Percentiles rank a stretch among this genome's conserved stretches.
phyloP scores from a whole-genome alignment of 2,797 vertebrate species.

The Pipistrellus pipistrellus region DNA sequence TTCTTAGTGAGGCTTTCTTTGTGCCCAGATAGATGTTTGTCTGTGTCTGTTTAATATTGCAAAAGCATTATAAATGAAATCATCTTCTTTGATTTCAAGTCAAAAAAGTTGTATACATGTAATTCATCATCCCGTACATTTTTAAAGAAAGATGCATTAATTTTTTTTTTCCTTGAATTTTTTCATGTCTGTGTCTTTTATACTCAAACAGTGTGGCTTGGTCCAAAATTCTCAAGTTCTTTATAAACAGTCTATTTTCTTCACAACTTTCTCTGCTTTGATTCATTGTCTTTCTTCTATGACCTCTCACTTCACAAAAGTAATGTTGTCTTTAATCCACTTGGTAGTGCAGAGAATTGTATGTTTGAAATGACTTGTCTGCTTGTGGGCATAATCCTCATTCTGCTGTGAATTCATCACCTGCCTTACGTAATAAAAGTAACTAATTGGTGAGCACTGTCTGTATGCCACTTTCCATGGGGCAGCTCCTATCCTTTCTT shows the following conservation, averaged over 20 bases:
- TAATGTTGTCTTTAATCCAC: neutral
- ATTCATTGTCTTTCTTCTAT: neutral
- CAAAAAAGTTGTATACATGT: neutral
- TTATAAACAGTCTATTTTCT: neutral
- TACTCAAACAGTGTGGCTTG: neutral
- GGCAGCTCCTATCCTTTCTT: neutral
- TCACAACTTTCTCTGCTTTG: neutral
- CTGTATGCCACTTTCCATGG: neutral
- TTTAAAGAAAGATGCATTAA: neutral
- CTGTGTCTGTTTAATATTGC: neutral
- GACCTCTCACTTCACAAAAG: neutral
- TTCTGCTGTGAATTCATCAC: neutral
- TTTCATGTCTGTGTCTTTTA: neutral
- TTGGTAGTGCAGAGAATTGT: neutral
- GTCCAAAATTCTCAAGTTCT: neutral
- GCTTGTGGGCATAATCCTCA: neutral
- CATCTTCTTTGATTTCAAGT: constrained; percentile 6
- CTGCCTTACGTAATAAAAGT: neutral
- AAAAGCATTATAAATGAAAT: neutral
- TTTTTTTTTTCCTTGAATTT: neutral
- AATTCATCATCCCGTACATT: neutral
- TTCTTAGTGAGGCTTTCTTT: neutral
- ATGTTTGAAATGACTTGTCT: neutral
- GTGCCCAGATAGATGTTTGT: neutral
- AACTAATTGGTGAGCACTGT: neutral